Evolutionary conservation across 2,888 invertebrate genomes (phyloP).

Genomic region (Drosophila leonis): DNA sequence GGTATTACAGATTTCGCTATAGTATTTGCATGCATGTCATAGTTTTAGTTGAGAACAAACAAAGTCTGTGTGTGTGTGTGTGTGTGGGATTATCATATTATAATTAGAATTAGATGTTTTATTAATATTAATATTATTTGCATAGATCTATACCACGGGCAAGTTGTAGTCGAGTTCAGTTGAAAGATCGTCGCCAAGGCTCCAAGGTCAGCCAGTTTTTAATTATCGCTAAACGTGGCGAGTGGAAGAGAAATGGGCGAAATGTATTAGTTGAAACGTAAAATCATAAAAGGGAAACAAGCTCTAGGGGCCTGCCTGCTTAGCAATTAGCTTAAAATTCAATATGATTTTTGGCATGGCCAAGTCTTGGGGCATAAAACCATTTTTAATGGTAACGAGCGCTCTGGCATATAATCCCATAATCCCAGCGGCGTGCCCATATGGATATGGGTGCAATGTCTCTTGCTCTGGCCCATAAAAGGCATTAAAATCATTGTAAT

Average conservation of each 20-base stretch:
- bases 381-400: constrained; percentile 56
- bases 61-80: constrained; percentile 1
- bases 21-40: constrained; percentile 13
- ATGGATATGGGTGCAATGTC: constrained; percentile 78
- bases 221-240: constrained; percentile 60
- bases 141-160: constrained; percentile 11
- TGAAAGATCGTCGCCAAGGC: constrained; percentile 10
- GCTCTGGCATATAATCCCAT: constrained; percentile 20
- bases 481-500: constrained; percentile 81
- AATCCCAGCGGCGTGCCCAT: constrained; percentile 65
- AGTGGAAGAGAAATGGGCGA: constrained; percentile 6
- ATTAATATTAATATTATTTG: constrained; percentile 7
- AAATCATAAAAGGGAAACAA: constrained; percentile 13
- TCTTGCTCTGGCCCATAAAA: constrained; percentile 61
- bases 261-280: constrained; percentile 22
- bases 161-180: constrained; percentile 14
- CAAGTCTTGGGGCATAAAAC: constrained; percentile 59
- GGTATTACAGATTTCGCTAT: constrained; percentile 15
- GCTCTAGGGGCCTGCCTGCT: background rate
- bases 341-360: constrained; percentile 53
- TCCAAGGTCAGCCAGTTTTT: constrained; percentile 17
- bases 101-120: constrained; percentile 3
- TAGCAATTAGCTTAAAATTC: constrained; percentile 58
- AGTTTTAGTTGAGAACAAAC: constrained; percentile 16
- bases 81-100: constrained; percentile 13